phyloP scores from a whole-genome alignment of 2,797 vertebrate species.

The Onychomys leucogaster region DNA sequence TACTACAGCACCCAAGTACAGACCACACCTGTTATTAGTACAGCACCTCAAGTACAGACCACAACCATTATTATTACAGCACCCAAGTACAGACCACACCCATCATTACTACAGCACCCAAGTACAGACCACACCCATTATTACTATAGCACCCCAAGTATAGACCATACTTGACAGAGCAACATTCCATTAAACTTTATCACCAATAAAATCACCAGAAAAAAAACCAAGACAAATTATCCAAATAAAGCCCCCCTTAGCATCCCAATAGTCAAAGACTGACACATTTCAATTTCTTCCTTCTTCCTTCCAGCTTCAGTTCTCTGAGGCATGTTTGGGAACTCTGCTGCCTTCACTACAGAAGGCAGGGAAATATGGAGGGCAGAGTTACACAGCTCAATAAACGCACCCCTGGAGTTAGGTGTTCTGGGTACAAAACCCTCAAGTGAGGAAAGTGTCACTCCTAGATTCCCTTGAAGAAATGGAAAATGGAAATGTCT shows the following conservation, averaged over 20 bases:
- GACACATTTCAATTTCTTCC: neutral
- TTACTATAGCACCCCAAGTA: too few relatives aligned
- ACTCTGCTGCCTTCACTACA: neutral
- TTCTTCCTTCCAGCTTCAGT: conserved; percentile 19
- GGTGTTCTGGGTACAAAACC: neutral
- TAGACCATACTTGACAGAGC: neutral
- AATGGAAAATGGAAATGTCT: neutral
- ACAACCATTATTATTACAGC: too few relatives aligned
- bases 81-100: too few relatives aligned
- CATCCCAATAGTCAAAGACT: neutral
- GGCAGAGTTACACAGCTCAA: neutral
- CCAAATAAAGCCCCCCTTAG: neutral
- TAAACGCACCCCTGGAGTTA: neutral
- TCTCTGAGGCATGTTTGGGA: neutral
- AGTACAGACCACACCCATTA: neutral
- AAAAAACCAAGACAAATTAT: neutral
- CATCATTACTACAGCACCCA: too few relatives aligned
- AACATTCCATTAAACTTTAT: neutral
- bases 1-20: too few relatives aligned
- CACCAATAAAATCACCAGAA: neutral
- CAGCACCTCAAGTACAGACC: too few relatives aligned
- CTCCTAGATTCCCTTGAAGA: conserved; percentile 12
- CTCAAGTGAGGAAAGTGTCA: neutral
- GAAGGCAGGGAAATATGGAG: neutral
- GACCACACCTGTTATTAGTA: too few relatives aligned